Evolutionary conservation across 2,113 vertebrate genomes (phyloP).

Genomic region (Gobiocypris rarus): DNA sequence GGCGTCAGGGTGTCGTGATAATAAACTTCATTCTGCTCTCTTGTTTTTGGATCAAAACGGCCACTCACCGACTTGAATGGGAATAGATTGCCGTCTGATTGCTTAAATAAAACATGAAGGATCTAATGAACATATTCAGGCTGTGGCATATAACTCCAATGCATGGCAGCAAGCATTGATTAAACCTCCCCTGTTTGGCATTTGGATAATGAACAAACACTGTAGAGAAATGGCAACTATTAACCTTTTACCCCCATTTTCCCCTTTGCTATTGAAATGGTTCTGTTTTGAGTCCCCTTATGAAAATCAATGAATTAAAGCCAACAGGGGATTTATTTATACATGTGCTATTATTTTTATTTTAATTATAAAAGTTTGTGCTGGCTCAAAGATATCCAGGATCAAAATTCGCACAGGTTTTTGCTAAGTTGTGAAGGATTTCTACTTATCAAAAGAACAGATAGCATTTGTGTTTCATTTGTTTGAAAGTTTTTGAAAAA

Average conservation of each 20-base stretch:
- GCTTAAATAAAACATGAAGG: constrained; percentile 81
- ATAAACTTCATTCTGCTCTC: constrained; percentile 61
- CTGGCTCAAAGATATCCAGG: not conserved
- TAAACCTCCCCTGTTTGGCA: constrained; percentile 80
- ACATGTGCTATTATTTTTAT: not conserved
- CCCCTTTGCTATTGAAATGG: constrained; percentile 52
- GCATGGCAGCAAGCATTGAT: constrained; percentile 70
- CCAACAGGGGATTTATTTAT: not conserved
- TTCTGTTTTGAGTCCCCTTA: constrained; percentile 62
- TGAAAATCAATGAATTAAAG: constrained; percentile 51
- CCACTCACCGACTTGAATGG: constrained; percentile 65
- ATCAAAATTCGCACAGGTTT: not conserved
- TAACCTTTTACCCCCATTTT: constrained; percentile 73
- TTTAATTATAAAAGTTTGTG: not conserved
- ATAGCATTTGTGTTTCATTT: constrained; percentile 45
- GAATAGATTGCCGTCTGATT: constrained; percentile 72
- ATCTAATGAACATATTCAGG: constrained; percentile 74
- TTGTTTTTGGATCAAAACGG: constrained; percentile 68
- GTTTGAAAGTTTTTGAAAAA: constrained; percentile 30
- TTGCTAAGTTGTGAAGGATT: constrained; percentile 29
- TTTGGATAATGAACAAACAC: constrained; percentile 82
- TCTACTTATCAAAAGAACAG: constrained; percentile 47
- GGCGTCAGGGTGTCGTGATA: constrained; percentile 40
- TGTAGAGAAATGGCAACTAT: constrained; percentile 72
- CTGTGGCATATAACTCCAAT: constrained; percentile 64